Percentiles rank a stretch among this genome's conserved stretches.
These are phyloP conservation scores for Scartelaos histophorus DNA, from an alignment of 2,113 vertebrate species.

Conservation along the genomic window DNA sequence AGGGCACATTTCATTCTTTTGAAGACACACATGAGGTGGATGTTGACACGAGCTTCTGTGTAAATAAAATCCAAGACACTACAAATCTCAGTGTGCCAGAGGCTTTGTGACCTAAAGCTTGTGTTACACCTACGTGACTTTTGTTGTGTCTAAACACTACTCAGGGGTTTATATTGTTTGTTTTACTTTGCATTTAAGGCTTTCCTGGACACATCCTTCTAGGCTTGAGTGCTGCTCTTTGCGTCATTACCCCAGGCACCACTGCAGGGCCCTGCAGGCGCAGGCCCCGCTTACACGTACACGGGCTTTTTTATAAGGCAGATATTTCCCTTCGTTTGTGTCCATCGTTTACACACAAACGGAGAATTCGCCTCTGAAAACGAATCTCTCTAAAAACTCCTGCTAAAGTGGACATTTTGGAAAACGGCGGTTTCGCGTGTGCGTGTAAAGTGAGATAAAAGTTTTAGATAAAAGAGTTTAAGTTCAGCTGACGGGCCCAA, in stretches of 20 bases:
- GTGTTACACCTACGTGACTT: conserved; percentile 54
- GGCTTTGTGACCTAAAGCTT: conserved; percentile 25
- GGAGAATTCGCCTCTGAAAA: too few species aligned
- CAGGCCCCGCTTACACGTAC: too few species aligned
- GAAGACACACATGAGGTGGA: background rate
- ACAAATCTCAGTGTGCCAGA: conserved; percentile 12
- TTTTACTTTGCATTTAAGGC: conserved; percentile 57
- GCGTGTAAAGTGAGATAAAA: too few species aligned
- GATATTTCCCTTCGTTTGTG: too few species aligned
- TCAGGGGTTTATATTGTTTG: conserved; percentile 62
- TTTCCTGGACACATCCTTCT: conserved; percentile 49
- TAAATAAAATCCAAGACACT: conserved; percentile 17
- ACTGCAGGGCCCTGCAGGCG: conserved; percentile 38
- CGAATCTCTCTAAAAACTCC: too few species aligned
- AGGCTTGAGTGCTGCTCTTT: conserved; percentile 13
- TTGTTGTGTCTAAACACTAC: conserved; percentile 51
- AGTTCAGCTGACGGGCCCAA: too few species aligned
- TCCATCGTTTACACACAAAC: too few species aligned
- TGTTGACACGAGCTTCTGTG: conserved; percentile 12
- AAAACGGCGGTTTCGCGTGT: too few species aligned
- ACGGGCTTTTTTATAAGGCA: too few species aligned
- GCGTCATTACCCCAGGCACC: conserved; percentile 15
- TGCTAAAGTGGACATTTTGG: too few species aligned
- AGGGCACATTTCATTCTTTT: background rate
- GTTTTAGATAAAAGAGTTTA: too few species aligned